These are phyloP conservation scores for Eleutherodactylus coqui DNA, from an alignment of 2,797 vertebrate species.

Conservation along the genomic window DNA sequence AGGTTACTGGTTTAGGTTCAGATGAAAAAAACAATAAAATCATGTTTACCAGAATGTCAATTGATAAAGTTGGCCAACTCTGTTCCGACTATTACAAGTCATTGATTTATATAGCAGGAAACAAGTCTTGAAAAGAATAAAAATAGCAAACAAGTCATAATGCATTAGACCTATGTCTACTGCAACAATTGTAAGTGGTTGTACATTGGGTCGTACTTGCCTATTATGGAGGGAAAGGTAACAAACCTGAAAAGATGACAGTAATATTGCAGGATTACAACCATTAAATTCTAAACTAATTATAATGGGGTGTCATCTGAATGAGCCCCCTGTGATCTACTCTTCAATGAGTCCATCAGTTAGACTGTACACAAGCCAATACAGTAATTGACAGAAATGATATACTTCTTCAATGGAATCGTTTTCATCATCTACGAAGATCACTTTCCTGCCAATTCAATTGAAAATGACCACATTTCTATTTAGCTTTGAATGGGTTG, in stretches of 20 bases:
- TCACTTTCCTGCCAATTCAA: not conserved
- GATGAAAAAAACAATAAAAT: not conserved
- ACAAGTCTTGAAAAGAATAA: not conserved
- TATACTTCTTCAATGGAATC: not conserved
- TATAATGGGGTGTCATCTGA: not conserved
- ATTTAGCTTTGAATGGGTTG: not conserved
- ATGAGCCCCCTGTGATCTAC: not conserved
- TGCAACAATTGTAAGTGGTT: not conserved
- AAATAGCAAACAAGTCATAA: not conserved
- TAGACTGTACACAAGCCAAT: not conserved
- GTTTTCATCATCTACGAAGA: conserved; percentile 5
- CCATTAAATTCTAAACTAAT: not conserved
- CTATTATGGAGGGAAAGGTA: not conserved
- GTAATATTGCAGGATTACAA: not conserved
- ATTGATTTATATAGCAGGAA: not conserved
- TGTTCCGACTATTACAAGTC: too few species aligned
- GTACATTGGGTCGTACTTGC: not conserved
- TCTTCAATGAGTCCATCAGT: not conserved
- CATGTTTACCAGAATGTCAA: not conserved
- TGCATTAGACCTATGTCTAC: not conserved
- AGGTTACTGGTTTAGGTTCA: not conserved
- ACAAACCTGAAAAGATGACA: not conserved
- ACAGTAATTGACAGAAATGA: not conserved
- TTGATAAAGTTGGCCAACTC: not conserved
- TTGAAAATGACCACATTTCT: not conserved